A percentile compares a stretch with the other conserved stretches of the same genome.
Conservation (phyloP, 2,888 invertebrate genomes). For the Geophilus truncorum region DNA sequence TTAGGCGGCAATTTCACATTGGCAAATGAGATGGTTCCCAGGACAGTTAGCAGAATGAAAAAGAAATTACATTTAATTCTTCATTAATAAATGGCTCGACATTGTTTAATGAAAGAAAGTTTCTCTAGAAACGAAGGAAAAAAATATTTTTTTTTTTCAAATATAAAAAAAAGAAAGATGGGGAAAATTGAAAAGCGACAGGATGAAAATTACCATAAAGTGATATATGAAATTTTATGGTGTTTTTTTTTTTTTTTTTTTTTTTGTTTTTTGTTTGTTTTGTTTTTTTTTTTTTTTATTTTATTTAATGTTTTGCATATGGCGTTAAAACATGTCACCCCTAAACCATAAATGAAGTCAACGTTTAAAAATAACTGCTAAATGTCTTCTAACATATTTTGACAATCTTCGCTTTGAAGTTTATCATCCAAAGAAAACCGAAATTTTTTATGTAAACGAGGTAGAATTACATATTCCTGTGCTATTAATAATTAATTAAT, state of each 20-base stretch:
- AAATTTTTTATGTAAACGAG: background rate
- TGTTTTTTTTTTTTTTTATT: background rate
- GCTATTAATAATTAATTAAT: too few relatives aligned
- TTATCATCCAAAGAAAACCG: background rate
- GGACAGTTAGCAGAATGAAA: background rate
- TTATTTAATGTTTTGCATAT: too few relatives aligned
- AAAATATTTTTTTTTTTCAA: background rate
- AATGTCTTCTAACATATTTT: background rate
- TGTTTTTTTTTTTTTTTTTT: background rate
- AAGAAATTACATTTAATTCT: slow-evolving; percentile 20
- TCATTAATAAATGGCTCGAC: slow-evolving; percentile 5
- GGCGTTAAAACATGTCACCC: background rate
- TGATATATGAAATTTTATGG: background rate
- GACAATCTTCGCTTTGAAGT: background rate
- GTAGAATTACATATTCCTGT: too few relatives aligned
- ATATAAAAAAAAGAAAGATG: background rate
- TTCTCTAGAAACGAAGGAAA: background rate
- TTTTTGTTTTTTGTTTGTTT: background rate
- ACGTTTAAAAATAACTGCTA: background rate
- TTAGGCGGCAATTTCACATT: slow-evolving; percentile 12
- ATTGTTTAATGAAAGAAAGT: slow-evolving; percentile 1
- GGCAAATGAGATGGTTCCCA: slow-evolving; percentile 20
- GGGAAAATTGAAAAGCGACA: background rate
- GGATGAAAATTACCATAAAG: slow-evolving; percentile 1
- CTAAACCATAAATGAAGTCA: background rate